A percentile compares a stretch with the other conserved stretches of the same genome.
Evolutionary conservation across 1,140 invertebrate species (phyloP).

Genomic region (Drosophila subpulchrella): DNA sequence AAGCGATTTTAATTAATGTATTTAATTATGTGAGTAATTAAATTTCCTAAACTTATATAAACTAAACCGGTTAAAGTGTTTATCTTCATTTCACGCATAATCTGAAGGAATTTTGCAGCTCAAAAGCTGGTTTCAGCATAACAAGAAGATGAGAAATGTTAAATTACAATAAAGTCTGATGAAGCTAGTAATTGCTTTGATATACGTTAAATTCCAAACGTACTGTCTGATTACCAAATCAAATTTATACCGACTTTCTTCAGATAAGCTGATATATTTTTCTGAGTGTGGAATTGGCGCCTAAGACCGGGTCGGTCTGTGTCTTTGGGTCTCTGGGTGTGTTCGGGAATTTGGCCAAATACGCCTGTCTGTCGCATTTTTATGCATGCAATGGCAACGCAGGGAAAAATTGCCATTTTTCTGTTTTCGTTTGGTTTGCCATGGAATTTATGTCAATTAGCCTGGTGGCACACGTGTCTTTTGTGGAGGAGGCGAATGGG

Average conservation of each 20-base stretch:
- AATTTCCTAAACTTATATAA: too few species aligned
- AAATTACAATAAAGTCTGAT: background rate
- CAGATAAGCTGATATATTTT: background rate
- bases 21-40: too few species aligned
- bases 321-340: slow-evolving; percentile 50
- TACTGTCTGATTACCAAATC: too few species aligned
- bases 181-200: background rate
- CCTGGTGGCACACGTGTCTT: slow-evolving; percentile 60
- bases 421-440: slow-evolving; percentile 62
- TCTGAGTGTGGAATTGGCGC: slow-evolving; percentile 28
- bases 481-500: slow-evolving; percentile 8
- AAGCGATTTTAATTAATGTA: too few species aligned
- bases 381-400: slow-evolving; percentile 58
- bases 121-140: too few species aligned
- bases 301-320: slow-evolving; percentile 13
- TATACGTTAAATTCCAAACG: background rate
- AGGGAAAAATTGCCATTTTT: slow-evolving; percentile 39
- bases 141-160: background rate
- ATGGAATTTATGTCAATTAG: slow-evolving; percentile 80
- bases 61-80: too few species aligned
- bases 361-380: slow-evolving; percentile 54
- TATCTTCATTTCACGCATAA: too few species aligned
- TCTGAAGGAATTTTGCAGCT: too few species aligned
- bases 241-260: background rate
- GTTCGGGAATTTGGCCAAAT: slow-evolving; percentile 67